Conservation (phyloP, 2,888 invertebrate species). For the Drosophila fungiperda region DNA sequence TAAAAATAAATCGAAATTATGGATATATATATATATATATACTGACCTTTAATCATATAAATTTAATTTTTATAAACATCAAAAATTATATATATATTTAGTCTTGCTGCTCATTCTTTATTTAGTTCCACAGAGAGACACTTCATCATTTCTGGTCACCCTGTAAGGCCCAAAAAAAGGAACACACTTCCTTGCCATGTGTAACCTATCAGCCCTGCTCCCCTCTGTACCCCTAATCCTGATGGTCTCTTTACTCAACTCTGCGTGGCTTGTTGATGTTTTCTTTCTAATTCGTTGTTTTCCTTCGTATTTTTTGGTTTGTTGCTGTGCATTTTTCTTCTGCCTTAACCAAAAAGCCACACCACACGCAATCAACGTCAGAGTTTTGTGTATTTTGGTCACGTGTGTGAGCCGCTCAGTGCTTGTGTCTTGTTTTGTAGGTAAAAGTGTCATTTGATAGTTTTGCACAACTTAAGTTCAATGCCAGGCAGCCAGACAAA, state of each 20-base stretch:
- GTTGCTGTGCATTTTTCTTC: neutral
- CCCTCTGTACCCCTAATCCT: constrained; percentile 27
- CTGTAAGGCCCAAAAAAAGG: constrained; percentile 13
- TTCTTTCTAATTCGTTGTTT: constrained; percentile 18
- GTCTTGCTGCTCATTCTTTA: neutral
- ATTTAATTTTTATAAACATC: neutral
- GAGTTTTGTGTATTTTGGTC: constrained; percentile 72
- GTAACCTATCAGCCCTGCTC: constrained; percentile 25
- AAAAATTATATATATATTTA: neutral
- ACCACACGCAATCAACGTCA: constrained; percentile 73
- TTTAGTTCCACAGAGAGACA: neutral
- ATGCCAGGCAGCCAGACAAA: constrained; percentile 23
- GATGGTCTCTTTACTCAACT: constrained; percentile 13
- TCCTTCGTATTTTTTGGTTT: neutral
- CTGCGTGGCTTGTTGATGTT: constrained; percentile 33
- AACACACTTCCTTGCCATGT: constrained; percentile 23
- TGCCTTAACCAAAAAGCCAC: constrained; percentile 53
- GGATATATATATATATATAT: too few species aligned
- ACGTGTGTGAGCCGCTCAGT: constrained; percentile 54
- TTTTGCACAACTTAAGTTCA: constrained; percentile 56
- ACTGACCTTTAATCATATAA: neutral
- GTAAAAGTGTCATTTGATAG: constrained; percentile 74
- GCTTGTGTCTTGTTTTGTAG: constrained; percentile 39
- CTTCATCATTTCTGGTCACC: constrained; percentile 24
- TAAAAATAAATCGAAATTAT: neutral